These are phyloP conservation scores for Stigmatopora nigra DNA, from an alignment of 2,113 vertebrate genomes.

Conservation along the genomic window DNA sequence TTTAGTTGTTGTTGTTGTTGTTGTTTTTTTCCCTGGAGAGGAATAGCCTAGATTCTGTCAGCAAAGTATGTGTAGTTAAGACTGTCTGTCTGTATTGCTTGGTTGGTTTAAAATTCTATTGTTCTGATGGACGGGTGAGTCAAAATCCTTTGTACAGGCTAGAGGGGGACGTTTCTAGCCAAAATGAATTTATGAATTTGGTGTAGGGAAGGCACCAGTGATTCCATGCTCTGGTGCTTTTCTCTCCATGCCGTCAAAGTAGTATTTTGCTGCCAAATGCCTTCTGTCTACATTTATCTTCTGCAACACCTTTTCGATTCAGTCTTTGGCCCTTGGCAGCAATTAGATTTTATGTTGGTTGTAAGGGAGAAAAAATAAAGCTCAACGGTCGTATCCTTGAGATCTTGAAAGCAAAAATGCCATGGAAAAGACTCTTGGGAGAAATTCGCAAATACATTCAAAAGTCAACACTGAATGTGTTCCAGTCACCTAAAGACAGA, in stretches of 20 bases:
- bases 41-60: background rate
- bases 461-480: background rate
- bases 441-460: conserved; percentile 6
- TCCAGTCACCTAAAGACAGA: background rate
- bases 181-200: conserved; percentile 48
- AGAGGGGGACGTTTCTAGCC: conserved; percentile 26
- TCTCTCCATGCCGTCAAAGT: conserved; percentile 30
- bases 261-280: conserved; percentile 32
- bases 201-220: conserved; percentile 30
- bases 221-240: conserved; percentile 33
- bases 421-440: background rate
- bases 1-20: conserved; percentile 1
- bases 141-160: conserved; percentile 27
- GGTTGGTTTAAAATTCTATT: background rate
- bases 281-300: conserved; percentile 5
- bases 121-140: conserved; percentile 19
- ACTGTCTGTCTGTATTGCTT: background rate
- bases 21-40: conserved; percentile 8
- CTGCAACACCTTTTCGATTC: conserved; percentile 15
- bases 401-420: conserved; percentile 13
- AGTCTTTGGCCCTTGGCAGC: conserved; percentile 9
- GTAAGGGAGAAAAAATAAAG: conserved; percentile 2
- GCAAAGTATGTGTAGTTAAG: background rate
- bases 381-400: conserved; percentile 17
- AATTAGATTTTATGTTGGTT: background rate